Evolutionary conservation across 2,888 invertebrate species (phyloP).

Genomic region (Himalopsyche kuldschensis): DNA sequence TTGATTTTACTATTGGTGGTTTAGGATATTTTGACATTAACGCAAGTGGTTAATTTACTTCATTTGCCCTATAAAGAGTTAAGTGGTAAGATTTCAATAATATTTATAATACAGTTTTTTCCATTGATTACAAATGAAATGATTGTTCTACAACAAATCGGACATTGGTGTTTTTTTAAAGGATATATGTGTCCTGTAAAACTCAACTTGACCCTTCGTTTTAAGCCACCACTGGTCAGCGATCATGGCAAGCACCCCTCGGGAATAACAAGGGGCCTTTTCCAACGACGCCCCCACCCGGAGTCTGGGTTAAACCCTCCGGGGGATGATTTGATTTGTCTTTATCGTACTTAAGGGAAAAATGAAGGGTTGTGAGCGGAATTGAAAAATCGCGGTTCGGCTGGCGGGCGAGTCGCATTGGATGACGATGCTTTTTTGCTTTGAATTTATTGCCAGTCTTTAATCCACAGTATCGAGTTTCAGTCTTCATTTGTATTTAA

Average conservation of each 20-base stretch:
- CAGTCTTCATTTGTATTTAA: neutral
- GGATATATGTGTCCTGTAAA: too few relatives aligned
- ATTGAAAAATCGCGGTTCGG: neutral
- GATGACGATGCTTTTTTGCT: neutral
- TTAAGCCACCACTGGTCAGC: neutral
- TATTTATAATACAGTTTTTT: too few relatives aligned
- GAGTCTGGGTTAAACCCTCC: neutral
- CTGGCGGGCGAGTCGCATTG: neutral
- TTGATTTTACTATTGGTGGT: too few relatives aligned
- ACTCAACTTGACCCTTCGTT: too few relatives aligned
- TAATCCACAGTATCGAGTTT: neutral
- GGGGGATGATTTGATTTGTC: neutral
- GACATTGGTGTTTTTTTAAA: too few relatives aligned
- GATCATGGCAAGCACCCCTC: neutral
- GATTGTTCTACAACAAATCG: too few relatives aligned
- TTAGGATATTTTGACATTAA: too few relatives aligned
- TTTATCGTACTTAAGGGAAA: neutral
- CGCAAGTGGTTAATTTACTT: too few relatives aligned
- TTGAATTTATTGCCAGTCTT: neutral
- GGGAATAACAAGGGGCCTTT: neutral
- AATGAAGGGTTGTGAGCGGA: neutral
- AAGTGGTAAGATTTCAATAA: too few relatives aligned
- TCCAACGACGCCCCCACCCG: neutral
- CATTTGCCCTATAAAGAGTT: too few relatives aligned
- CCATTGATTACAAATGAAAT: too few relatives aligned